These are phyloP conservation scores for Aporophyla nigra DNA, from an alignment of 2,888 invertebrate species.

Conservation along the genomic window DNA sequence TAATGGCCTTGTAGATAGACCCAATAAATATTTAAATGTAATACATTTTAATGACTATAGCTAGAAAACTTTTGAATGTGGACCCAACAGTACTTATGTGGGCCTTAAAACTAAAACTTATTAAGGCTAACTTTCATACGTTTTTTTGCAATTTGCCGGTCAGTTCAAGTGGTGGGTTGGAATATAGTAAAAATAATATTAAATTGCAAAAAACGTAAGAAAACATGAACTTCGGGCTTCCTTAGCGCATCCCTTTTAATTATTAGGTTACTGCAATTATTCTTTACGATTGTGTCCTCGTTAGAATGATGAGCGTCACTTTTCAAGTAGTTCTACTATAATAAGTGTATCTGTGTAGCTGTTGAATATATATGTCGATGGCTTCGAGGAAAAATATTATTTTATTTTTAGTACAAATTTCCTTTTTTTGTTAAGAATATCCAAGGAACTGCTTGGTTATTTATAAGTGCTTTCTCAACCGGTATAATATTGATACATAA, in stretches of 20 bases:
- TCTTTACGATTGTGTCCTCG: background rate
- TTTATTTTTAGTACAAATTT: conserved; percentile 68
- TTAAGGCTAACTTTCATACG: background rate
- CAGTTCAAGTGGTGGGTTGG: no score
- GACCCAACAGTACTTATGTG: background rate
- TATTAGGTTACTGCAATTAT: background rate
- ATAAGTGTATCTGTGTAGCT: conserved; percentile 23
- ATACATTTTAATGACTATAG: conserved; percentile 27
- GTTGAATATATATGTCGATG: conserved; percentile 22
- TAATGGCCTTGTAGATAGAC: conserved; percentile 81
- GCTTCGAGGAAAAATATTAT: conserved; percentile 30
- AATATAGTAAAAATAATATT: no score
- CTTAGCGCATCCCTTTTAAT: background rate
- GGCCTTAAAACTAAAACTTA: no score
- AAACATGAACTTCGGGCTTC: background rate
- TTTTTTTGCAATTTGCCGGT: background rate
- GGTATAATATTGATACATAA: background rate
- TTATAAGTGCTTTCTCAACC: background rate
- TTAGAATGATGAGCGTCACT: background rate
- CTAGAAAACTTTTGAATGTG: conserved; percentile 14
- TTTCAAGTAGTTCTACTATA: conserved; percentile 26
- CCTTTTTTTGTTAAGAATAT: conserved; percentile 18
- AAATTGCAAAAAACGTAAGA: background rate
- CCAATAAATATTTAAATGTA: conserved; percentile 67
- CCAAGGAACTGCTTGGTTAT: background rate